Evolutionary conservation across 2,113 vertebrate species (phyloP).

Genomic region (Otis tarda): DNA sequence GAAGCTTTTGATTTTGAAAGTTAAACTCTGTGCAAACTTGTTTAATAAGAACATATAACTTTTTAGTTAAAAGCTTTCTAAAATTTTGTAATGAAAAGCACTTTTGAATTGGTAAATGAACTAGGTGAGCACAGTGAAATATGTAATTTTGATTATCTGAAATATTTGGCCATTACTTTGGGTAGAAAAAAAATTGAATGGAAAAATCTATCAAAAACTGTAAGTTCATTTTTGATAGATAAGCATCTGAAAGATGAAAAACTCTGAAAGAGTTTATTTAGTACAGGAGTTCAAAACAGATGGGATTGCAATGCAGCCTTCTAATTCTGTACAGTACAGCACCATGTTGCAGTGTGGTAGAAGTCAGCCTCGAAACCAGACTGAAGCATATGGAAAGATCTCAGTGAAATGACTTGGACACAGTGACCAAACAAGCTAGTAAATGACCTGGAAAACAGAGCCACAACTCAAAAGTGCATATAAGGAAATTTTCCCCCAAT

Average conservation of each 20-base stretch:
- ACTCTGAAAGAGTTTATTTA: neutral
- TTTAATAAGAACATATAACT: neutral
- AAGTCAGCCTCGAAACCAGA: neutral
- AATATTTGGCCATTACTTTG: neutral
- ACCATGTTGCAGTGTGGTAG: fast-evolving
- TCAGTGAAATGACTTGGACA: neutral
- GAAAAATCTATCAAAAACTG: neutral
- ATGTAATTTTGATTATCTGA: neutral
- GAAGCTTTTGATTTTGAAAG: neutral
- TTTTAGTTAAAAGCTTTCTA: neutral
- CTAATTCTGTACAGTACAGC: neutral
- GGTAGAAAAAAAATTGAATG: neutral
- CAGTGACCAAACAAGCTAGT: neutral
- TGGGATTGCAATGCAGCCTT: neutral
- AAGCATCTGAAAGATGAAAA: neutral
- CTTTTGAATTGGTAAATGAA: neutral
- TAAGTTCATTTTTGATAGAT: neutral
- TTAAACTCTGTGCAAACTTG: neutral
- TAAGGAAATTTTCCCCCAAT: neutral
- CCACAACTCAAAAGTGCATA: fast-evolving
- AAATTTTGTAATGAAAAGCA: neutral
- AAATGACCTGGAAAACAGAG: neutral
- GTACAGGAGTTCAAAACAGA: neutral
- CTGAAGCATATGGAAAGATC: neutral
- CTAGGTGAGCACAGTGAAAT: neutral